Percentiles rank a stretch among this genome's conserved stretches.
Conservation (phyloP, 1,140 invertebrate genomes). For the Pseudomyrmex concolor region DNA sequence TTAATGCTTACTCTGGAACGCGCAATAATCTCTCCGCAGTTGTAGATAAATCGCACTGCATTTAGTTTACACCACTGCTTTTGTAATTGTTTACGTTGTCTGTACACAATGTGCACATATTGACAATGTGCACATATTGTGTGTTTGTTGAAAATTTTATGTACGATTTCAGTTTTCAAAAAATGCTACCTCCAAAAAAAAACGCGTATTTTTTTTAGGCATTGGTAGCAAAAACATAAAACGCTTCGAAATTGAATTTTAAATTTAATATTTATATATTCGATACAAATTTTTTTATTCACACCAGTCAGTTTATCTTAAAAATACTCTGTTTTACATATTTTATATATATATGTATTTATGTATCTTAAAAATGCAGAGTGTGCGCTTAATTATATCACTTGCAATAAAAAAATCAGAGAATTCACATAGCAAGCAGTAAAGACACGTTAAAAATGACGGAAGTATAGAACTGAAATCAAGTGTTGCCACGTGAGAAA, state of each 20-base stretch:
- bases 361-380: too few relatives aligned
- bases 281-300: slow-evolving; percentile 33
- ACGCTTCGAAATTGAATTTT: slow-evolving; percentile 41
- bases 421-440: too few relatives aligned
- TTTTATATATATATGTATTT: neutral
- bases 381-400: too few relatives aligned
- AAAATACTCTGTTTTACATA: slow-evolving; percentile 10
- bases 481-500: too few relatives aligned
- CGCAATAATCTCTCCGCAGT: neutral
- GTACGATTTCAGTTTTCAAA: slow-evolving; percentile 43
- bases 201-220: slow-evolving; percentile 49
- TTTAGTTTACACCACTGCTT: neutral
- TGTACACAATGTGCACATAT: neutral
- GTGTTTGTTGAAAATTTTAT: slow-evolving; percentile 42
- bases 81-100: slow-evolving; percentile 16
- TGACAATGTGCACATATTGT: neutral
- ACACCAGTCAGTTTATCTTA: slow-evolving; percentile 34
- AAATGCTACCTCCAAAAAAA: slow-evolving; percentile 48
- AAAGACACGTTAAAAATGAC: too few relatives aligned
- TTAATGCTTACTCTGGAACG: neutral
- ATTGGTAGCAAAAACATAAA: slow-evolving; percentile 42
- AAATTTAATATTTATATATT: slow-evolving; percentile 54
- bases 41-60: neutral
- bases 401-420: too few relatives aligned
- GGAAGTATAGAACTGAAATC: too few relatives aligned